Evolutionary conservation across 2,113 vertebrate genomes (phyloP), one percentile per base, ranked within the genome.

Genomic region (Leiothrix lutea): DNA sequence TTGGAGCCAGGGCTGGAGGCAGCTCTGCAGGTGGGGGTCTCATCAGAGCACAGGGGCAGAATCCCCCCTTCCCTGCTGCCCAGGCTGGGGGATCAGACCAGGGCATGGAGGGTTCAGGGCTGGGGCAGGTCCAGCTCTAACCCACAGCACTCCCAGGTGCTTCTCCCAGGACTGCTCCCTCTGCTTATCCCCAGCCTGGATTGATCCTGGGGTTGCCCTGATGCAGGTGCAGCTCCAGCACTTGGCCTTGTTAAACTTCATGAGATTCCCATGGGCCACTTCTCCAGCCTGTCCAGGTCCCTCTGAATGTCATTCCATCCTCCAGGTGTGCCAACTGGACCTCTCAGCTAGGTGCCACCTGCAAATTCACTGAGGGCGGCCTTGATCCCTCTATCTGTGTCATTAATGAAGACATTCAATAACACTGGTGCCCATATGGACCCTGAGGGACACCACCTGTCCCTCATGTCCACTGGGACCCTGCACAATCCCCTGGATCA

Each of bases 191-290:
- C 36, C 44, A 66, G 6, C 29, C 35, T 57, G 51, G 31, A 24
- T 2, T 17, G 35, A 35, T 57, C 24, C 31, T 1, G 0, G 35
- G 4, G 5, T 11, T 22, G 3, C 14, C 23, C 11, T 7, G 7
- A 23, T 8, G 29, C 44, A n/a, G n/a, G 3, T 31, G 33, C 54
- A 45, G 38, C 38, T 42, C 44, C 31, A 29, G 51, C 35, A 8
- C 61, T 11, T 7, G 36, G 22, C 10, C 53, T 36, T 61, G 14
- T 78, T 53, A 61, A 69, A 69, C 23, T 38, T 15, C 18, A 14
- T 18, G 45, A 45, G 54, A 1, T 45, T 38, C 6, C 45, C 45
- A 7, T 60, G 54, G 36, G 22, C 17, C 36, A 14, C 26, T 58
- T 35, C 31, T 44, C 2, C 17, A 77, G 61, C 45, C 54, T 69